Evolutionary conservation across 2,797 vertebrate species (phyloP).

Genomic region (Peromyscus nudipes): DNA sequence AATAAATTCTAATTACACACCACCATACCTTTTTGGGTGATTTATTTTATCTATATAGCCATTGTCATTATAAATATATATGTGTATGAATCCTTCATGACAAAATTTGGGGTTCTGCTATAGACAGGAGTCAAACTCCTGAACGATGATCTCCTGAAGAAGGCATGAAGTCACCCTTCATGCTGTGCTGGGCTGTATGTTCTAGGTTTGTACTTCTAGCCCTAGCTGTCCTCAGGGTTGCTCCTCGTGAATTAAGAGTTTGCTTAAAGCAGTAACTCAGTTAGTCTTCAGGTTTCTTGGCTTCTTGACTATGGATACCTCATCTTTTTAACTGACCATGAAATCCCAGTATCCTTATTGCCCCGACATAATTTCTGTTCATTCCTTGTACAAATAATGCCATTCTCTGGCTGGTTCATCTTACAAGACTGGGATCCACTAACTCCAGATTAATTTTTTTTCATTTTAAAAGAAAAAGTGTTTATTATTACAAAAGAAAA

Average conservation of each 20-base stretch:
- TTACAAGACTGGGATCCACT: neutral
- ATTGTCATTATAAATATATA: neutral
- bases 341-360: neutral
- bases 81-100: neutral
- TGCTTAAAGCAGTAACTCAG: neutral
- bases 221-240: neutral
- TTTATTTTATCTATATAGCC: neutral
- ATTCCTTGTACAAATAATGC: neutral
- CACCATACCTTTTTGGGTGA: neutral
- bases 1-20: neutral
- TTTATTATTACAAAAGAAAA: neutral
- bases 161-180: neutral
- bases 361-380: neutral
- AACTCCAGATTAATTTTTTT: neutral
- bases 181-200: neutral
- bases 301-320: neutral
- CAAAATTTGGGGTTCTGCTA: neutral
- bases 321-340: neutral
- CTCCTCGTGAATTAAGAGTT: neutral
- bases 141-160: neutral
- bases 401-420: neutral
- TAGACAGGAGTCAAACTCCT: neutral
- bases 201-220: neutral
- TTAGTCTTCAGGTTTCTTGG: neutral
- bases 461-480: slow-evolving; percentile 6